A percentile compares a stretch with the other conserved stretches of the same genome.
These are phyloP conservation scores for Chelonoidis abingdonii DNA, from an alignment of 2,113 vertebrate species.

Conservation along the genomic window DNA sequence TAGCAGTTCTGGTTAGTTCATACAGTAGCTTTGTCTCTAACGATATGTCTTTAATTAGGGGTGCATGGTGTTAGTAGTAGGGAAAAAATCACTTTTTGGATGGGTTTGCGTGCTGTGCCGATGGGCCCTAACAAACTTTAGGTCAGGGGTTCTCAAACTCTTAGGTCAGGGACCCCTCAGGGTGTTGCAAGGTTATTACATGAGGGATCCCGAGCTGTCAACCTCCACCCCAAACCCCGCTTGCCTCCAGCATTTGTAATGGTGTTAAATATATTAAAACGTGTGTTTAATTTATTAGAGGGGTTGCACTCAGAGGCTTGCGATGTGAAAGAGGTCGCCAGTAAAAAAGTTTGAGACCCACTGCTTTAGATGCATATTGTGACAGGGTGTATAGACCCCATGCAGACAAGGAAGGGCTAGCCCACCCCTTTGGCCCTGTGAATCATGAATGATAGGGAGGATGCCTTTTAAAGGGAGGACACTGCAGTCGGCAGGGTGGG, in stretches of 20 bases:
- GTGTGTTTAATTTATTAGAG: no score
- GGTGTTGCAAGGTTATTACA: no score
- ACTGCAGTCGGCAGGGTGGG: no score
- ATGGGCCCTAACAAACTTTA: background rate
- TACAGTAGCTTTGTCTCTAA: background rate
- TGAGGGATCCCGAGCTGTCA: no score
- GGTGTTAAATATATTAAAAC: no score
- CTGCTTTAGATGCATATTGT: background rate
- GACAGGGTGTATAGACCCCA: background rate
- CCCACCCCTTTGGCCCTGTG: background rate
- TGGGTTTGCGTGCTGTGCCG: background rate
- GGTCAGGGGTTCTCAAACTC: no score
- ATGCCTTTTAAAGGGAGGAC: background rate
- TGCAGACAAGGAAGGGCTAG: background rate
- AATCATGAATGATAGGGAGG: background rate
- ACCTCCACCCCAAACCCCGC: no score
- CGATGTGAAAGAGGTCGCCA: no score
- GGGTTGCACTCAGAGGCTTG: no score
- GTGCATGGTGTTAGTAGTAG: background rate
- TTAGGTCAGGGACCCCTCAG: no score
- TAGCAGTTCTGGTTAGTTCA: background rate
- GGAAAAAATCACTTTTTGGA: background rate
- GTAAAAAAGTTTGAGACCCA: no score
- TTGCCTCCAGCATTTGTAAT: no score
- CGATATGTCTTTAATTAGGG: background rate